Percentiles rank a stretch among this genome's conserved stretches.
phyloP scores from a whole-genome alignment of 2,113 vertebrate species.

The Callaeas wilsoni region DNA sequence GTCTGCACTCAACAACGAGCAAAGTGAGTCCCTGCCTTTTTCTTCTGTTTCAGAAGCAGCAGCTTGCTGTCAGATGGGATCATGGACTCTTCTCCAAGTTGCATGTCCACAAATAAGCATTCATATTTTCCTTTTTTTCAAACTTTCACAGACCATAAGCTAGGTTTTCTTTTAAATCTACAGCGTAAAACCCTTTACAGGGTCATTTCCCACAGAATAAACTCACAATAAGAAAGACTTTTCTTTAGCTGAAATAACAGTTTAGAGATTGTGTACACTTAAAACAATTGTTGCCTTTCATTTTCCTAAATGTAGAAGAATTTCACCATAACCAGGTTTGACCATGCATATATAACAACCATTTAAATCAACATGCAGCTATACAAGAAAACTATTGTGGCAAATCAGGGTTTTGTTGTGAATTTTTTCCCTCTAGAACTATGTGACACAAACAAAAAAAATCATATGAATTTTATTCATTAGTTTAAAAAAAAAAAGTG shows the following conservation, averaged over 20 bases:
- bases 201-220: neutral
- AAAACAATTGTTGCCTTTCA: neutral
- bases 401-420: neutral
- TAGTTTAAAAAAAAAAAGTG: neutral
- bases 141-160: neutral
- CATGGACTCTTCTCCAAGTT: neutral
- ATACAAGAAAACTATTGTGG: neutral
- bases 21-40: neutral
- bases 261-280: neutral
- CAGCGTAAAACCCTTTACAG: neutral
- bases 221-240: neutral
- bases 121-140: neutral
- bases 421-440: neutral
- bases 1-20: neutral
- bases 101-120: neutral
- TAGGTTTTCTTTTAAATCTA: neutral
- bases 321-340: neutral
- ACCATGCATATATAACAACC: neutral
- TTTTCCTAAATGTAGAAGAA: neutral
- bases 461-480: neutral
- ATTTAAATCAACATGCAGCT: neutral
- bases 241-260: neutral
- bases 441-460: neutral
- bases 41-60: neutral
- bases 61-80: neutral